Conservation (phyloP, 1,140 invertebrate species). For the Cecropterus lyciades region DNA sequence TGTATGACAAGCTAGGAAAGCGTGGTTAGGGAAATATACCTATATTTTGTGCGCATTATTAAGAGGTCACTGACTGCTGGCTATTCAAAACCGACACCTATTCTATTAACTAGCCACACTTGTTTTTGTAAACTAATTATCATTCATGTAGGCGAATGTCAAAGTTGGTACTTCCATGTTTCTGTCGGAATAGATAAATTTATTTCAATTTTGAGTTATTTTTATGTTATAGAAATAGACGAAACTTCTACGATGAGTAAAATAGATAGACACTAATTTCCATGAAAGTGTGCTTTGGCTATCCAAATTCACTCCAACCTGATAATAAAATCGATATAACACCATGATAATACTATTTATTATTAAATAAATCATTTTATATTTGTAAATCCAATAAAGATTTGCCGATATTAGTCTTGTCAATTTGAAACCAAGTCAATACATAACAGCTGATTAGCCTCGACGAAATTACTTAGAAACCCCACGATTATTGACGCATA, state of each 20-base stretch:
- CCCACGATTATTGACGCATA: not conserved
- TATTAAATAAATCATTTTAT: too few relatives aligned
- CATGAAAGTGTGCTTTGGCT: too few relatives aligned
- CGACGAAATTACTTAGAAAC: not conserved
- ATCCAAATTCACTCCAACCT: too few relatives aligned
- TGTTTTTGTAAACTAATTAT: conserved; percentile 17
- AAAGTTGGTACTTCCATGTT: conserved; percentile 4
- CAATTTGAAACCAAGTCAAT: not conserved
- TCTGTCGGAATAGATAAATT: not conserved
- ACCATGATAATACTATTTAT: too few relatives aligned
- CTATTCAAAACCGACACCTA: conserved; percentile 25
- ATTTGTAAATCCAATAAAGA: too few relatives aligned
- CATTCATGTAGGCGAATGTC: not conserved
- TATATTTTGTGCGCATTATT: conserved; percentile 37
- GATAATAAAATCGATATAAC: too few relatives aligned
- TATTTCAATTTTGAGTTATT: too few relatives aligned
- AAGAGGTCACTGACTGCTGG: conserved; percentile 34
- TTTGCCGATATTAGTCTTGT: not conserved
- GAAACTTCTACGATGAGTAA: too few relatives aligned
- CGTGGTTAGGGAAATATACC: conserved; percentile 34
- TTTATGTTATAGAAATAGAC: too few relatives aligned
- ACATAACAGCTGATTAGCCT: not conserved
- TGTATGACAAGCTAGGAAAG: conserved; percentile 39
- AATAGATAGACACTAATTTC: too few relatives aligned
- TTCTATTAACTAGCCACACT: conserved; percentile 23